Base-by-base conservation (phyloP, 2,797 vertebrate genomes). In the Euphonia xanthogaster region DNA sequence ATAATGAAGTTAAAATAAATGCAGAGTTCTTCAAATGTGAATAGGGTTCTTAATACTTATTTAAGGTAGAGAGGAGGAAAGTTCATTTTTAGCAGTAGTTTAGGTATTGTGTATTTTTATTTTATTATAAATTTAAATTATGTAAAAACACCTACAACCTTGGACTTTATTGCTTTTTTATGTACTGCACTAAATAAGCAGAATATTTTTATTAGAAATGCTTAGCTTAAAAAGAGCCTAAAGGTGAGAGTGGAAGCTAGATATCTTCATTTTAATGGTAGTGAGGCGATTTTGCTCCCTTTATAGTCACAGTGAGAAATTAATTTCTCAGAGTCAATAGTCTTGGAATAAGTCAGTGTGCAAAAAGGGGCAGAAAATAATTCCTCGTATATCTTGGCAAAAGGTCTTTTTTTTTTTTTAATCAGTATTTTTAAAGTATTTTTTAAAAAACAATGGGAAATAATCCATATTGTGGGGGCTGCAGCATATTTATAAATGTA, bases 401-500 rank as follows among this genome's bases (percentile, higher is more conserved):
- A 96, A 82, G 44, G 93, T 93, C 47, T 63, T 72, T 87, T 9
- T 25, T 39, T 37, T 65, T 45, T 57, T 71, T n/a, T n/a, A n/a
- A 88, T 96, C 60, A 66, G 91, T 93, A 96, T 94, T 97, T 97
- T 95, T 93, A 83, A 97, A 95, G 47, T 17, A 66, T 75, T 93
- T 79, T 54, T 93, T 84, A 4, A 40, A 95, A 97, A 95, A 91
- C 73, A 94, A 86, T 81, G 86, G 79, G 93, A 95, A 93, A 97
- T 94, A 97, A 92, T 96, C 94, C 96, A 97, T 92, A 76, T 91
- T 85, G 82, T 96, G 94, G 95, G 60, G 95, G 95, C 67, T 73
- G 90, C 88, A 86, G 86, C 73, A 67, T 97, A 96, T 97, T 98
- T 97, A 97, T 97, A 98, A 96, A 88, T 80, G 71, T 88, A 94